Conservation (phyloP, 2,797 vertebrate genomes). For the Hirundo rustica region DNA sequence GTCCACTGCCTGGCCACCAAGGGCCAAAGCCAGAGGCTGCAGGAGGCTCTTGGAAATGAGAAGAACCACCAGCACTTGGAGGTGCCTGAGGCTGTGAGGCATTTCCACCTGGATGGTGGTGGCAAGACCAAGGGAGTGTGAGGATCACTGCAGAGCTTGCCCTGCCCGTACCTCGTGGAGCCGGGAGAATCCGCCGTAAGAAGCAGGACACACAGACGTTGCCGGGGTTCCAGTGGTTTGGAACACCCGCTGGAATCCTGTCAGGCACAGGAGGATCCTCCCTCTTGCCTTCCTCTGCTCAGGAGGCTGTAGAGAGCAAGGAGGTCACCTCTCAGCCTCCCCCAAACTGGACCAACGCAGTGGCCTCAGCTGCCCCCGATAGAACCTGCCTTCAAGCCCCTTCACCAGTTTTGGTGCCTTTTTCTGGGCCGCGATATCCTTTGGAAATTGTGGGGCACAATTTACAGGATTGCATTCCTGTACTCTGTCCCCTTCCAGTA, state of each 20-base stretch:
- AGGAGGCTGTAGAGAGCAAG: not conserved
- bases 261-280: not conserved
- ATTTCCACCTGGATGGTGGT: not conserved
- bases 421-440: not conserved
- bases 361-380: accelerated
- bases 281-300: not conserved
- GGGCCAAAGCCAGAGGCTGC: not conserved
- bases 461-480: not conserved
- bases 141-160: not conserved
- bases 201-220: not conserved
- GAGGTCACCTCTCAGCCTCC: not conserved
- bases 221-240: not conserved
- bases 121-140: not conserved
- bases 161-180: not conserved
- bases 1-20: not conserved
- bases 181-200: not conserved
- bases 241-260: not conserved
- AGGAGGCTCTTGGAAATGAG: not conserved
- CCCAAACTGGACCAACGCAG: not conserved
- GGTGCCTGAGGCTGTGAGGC: not conserved
- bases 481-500: not conserved
- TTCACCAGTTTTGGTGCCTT: not conserved
- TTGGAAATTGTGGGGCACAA: not conserved
- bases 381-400: not conserved
- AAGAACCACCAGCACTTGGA: not conserved